Base-by-base conservation (phyloP, 1,140 invertebrate species). In the Listronotus oregonensis region DNA sequence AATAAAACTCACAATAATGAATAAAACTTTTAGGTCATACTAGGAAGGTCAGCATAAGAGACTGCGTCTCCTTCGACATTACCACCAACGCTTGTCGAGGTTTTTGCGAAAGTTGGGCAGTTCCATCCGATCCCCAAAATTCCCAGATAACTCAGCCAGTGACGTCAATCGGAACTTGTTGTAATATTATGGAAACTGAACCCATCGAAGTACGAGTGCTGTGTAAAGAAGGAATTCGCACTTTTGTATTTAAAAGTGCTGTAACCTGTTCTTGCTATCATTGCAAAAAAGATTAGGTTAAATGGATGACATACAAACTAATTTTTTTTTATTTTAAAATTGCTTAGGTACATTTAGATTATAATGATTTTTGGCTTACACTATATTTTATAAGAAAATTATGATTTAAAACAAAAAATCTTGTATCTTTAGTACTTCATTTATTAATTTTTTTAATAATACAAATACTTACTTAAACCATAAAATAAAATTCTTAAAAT, bases 51-150 rank as follows among this genome's bases (percentile, higher is more conserved):
- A 86, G 85, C 47, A 92, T 94, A 69, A 89, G 90, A 0, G 89
- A 90, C 70, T 95, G 93, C 77, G 86, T 94, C 0, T 86, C 90
- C 69, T 94, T 95, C 75, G 82, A 86, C 59, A 88, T 94, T 67
- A 92, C 89, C 9, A 93, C 91, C 14, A 94, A 94, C 78, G 92
- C 92, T 1, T 95, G 92, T 73, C 84, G 91, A 52, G 92, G 92
- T 0, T 94, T 86, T 80, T 95, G 93, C 78, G 87, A 91, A 72
- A 94, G 91, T 0, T 94, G 89, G 84, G 89, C 91, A 0, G 82
- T 85, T 71, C 88, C 82, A 68, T 86, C 88, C 0, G 80, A 87
- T 12, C 80, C 84, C 50, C 85, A 86, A 34, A 83, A 83, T 27
- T 86, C 88, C 69, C 85, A 87, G 37, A 83, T 83, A 18, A 87